These are phyloP conservation scores for Cryptocephalus moraei DNA, from an alignment of 2,888 invertebrate genomes.

Conservation along the genomic window DNA sequence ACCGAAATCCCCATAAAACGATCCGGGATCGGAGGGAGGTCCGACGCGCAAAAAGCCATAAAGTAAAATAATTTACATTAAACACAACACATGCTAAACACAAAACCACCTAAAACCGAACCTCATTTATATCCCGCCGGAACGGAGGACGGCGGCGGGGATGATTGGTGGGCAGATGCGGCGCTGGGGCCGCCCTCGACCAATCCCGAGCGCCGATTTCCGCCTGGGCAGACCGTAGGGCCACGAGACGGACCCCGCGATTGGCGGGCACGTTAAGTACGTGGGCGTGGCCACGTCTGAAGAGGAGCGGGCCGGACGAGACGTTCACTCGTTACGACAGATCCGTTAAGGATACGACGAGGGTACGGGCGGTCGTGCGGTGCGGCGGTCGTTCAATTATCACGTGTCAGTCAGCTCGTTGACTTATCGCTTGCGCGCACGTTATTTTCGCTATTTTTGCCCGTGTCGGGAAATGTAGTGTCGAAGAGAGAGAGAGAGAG, in stretches of 20 bases:
- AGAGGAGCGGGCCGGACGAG: slow-evolving; percentile 26
- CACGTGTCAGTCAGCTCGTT: no score
- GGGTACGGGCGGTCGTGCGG: slow-evolving; percentile 22
- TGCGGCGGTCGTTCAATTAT: slow-evolving; percentile 3
- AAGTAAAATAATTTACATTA: slow-evolving; percentile 38
- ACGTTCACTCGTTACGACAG: slow-evolving; percentile 35
- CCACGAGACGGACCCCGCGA: neutral
- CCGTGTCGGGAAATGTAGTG: neutral
- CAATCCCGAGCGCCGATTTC: slow-evolving; percentile 22
- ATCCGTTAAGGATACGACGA: slow-evolving; percentile 32
- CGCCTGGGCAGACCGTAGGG: slow-evolving; percentile 5
- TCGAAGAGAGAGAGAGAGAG: neutral
- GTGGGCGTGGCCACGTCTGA: slow-evolving; percentile 25
- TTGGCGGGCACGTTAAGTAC: slow-evolving; percentile 18
- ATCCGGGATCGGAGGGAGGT: slow-evolving; percentile 13
- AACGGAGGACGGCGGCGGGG: slow-evolving; percentile 35
- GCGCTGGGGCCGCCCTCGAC: slow-evolving; percentile 19
- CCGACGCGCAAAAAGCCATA: slow-evolving; percentile 26
- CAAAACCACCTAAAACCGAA: slow-evolving; percentile 38
- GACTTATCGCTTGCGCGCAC: no score
- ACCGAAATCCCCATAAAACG: slow-evolving; percentile 24
- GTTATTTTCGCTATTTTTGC: slow-evolving; percentile 6
- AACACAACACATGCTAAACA: slow-evolving; percentile 38
- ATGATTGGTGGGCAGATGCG: slow-evolving; percentile 29
- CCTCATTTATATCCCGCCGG: slow-evolving; percentile 37